Evolutionary conservation across 2,797 vertebrate genomes (phyloP), one percentile per base, ranked within the genome.

Genomic region (Typhlichthys subterraneus): DNA sequence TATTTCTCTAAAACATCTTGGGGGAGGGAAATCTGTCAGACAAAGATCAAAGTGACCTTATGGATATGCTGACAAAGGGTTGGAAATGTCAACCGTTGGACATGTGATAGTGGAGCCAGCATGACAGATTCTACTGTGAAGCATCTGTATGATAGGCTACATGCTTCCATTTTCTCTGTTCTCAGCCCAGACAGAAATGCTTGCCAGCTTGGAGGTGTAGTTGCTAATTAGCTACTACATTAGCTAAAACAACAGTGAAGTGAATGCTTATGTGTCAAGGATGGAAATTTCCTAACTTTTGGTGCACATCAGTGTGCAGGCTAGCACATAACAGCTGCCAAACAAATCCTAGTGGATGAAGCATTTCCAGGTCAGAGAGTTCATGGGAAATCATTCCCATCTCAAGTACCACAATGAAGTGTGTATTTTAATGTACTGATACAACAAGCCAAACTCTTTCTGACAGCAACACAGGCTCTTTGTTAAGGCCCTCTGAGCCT

Each of bases 381-480:
- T 11, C n/a, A 29, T 52, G 19, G 11, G 45, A 17, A 10, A 19
- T 56, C 11, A 45, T 45, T 49, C 50, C 19, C 45, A 54, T 56
- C 23, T 56, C 38, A 38, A 59, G 63, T 48, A 60, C 54, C 17
- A 54, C 52, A 42, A 31, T 65, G 57, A 65, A 51, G 67, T 72
- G 72, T 69, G 70, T 65, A 70, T 82, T 74, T 31, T 60, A 63
- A 64, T 60, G 45, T 83, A 85, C 72, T 89, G 83, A 85, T 81
- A 82, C 74, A 86, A 71, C 73, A 11, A 82, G 63, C 81, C 82
- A 87, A 88, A 90, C 84, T 65, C 69, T 83, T 88, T 83, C 75
- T 91, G 90, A 91, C 90, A 91, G 88, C 83, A 76, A 79, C 76
- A 91, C 88, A 90, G 80, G 69, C 89, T 87, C 89, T 90, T 89